A percentile compares a stretch with the other conserved stretches of the same genome.
Evolutionary conservation across 37 sponge, comb jelly and placozoan species (phyloP).

Genomic region (Hexactinellida sp.): DNA sequence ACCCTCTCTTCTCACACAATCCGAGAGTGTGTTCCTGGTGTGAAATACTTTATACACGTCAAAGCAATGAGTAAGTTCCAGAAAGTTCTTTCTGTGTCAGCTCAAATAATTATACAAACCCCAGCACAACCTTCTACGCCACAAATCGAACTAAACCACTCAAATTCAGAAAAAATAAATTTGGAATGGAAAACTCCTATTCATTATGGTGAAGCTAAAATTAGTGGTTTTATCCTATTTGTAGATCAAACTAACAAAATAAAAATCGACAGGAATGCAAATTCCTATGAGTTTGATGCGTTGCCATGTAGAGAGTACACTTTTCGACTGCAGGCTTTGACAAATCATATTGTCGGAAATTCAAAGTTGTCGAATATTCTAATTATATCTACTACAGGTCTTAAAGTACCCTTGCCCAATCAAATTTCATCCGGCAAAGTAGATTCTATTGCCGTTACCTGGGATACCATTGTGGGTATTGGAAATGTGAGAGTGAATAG

Average conservation of each 20-base stretch:
- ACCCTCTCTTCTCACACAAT: background rate
- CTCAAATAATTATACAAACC: background rate
- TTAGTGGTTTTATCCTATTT: background rate
- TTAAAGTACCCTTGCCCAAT: background rate
- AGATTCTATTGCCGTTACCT: background rate
- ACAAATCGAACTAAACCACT: background rate
- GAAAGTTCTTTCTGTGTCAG: background rate
- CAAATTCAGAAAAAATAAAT: background rate
- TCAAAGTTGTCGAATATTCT: background rate
- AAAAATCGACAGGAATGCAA: background rate
- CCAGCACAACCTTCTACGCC: background rate
- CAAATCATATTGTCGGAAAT: background rate
- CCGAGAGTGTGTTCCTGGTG: background rate
- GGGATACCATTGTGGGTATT: background rate
- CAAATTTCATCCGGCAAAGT: constrained; percentile 17
- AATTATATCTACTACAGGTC: background rate
- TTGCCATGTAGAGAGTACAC: background rate
- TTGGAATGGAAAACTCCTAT: background rate
- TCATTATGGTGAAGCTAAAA: background rate
- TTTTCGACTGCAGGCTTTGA: background rate
- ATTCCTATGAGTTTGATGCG: background rate
- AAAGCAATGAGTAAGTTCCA: background rate
- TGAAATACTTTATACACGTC: background rate
- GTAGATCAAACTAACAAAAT: background rate
- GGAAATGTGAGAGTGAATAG: background rate